Evolutionary conservation across 2,797 vertebrate genomes (phyloP), one percentile per base, ranked within the genome.

Genomic region (Enteromius anoplus): DNA sequence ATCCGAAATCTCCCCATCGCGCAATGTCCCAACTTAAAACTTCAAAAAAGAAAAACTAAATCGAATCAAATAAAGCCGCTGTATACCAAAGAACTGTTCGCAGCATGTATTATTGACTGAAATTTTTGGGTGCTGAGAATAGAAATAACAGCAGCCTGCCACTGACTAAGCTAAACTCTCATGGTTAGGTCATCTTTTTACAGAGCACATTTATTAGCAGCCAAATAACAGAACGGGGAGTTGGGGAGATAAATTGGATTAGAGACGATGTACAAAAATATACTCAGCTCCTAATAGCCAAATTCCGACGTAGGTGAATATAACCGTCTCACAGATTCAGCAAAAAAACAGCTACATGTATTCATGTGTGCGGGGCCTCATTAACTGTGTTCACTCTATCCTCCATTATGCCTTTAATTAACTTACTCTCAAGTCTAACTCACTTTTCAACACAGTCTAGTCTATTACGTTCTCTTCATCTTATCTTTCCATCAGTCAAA

Each of bases 401-500:
- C 45, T 64, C 17, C 55, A 81, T 85, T 58, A 64, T 81, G 40
- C 47, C 55, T 51, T 81, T 81, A 80, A 86, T 77, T 40, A 77
- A 75, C 78, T 83, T 55, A 45, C 47, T 34, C 66, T 40, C 72
- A 58, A 58, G 78, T 60, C 76, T 60, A 45, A 69, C 64, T 80
- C 42, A 66, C 68, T 81, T 64, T 85, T 51, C 21, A 70, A 78
- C 66, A 49, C 34, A 69, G 60, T 66, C 78, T 80, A 71, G 72
- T 76, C 78, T 55, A 77, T 72, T 65, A 72, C 47, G 53, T 77
- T 81, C 42, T n/a, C 70, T 76, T 66, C 4, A 55, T 17, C 66
- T 29, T 55, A 80, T 81, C 32, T 29, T 66, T 71, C 53, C 21
- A 32, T 72, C 34, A 70, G 55, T 58, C 66, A 68, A 17, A 12